phyloP scores from a whole-genome alignment of 2,888 invertebrate species.

The Phyllotreta cruciferae region DNA sequence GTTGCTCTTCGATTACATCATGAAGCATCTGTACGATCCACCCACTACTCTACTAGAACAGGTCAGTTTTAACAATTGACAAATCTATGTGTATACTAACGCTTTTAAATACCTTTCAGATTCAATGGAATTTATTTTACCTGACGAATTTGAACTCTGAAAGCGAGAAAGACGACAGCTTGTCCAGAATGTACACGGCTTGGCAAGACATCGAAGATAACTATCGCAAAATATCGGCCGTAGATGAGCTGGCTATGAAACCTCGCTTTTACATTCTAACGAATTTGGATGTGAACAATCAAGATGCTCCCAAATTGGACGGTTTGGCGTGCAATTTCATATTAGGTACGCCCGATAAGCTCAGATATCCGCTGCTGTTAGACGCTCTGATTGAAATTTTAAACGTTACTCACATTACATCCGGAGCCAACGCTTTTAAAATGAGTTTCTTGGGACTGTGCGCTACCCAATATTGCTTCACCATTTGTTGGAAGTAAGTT shows the following conservation, averaged over 20 bases:
- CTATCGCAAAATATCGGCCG: conserved; percentile 68
- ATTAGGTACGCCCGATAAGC: conserved; percentile 88
- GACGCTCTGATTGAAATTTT: conserved; percentile 86
- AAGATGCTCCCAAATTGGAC: conserved; percentile 91
- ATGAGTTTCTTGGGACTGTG: conserved; percentile 72
- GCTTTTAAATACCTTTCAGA: conserved; percentile 56
- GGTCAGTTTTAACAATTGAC: conserved; percentile 60
- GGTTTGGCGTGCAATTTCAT: conserved; percentile 93
- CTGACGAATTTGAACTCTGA: conserved; percentile 68
- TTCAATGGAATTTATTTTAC: conserved; percentile 82
- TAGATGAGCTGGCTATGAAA: conserved; percentile 75
- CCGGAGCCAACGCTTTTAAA: conserved; percentile 55
- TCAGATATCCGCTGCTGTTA: conserved; percentile 86
- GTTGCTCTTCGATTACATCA: conserved; percentile 89
- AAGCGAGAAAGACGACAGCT: conserved; percentile 64
- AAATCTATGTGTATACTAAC: not conserved
- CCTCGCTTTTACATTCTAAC: conserved; percentile 93
- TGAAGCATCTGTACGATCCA: conserved; percentile 94
- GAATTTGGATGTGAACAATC: conserved; percentile 72
- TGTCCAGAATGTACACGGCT: conserved; percentile 71
- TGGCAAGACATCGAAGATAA: conserved; percentile 81
- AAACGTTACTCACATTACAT: conserved; percentile 76
- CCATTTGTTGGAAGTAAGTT: conserved; percentile 78
- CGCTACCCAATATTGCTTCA: conserved; percentile 91
- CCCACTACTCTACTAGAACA: conserved; percentile 86